Evolutionary conservation across 2,797 vertebrate species (phyloP).

Genomic region (Leptodactylus fallax): DNA sequence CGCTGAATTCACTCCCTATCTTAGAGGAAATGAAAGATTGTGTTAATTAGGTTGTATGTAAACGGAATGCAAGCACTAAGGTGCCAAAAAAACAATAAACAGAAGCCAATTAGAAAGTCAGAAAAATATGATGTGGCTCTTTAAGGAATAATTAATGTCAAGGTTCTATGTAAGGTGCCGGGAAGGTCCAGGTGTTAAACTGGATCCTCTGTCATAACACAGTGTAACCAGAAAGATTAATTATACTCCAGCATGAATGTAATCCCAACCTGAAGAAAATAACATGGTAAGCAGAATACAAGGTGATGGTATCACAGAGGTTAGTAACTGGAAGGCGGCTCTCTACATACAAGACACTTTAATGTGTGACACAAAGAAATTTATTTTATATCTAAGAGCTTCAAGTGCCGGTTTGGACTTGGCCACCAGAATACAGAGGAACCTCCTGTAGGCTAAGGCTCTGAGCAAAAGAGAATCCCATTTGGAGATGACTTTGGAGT

Average conservation of each 20-base stretch:
- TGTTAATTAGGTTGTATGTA: background rate
- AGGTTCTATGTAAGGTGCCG: slow-evolving; percentile 3
- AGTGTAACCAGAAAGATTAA: slow-evolving; percentile 42
- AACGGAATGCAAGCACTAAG: background rate
- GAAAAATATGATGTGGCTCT: background rate
- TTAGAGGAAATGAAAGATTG: background rate
- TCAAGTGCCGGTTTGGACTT: too few relatives aligned
- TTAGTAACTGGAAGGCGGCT: slow-evolving; percentile 28
- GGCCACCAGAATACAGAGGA: background rate
- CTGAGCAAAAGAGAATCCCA: background rate
- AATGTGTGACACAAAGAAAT: background rate
- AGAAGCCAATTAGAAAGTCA: slow-evolving; percentile 4
- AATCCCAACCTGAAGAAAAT: slow-evolving; percentile 34
- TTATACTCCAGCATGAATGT: slow-evolving; percentile 12
- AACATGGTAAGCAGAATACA: slow-evolving; percentile 40
- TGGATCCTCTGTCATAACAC: slow-evolving; percentile 28
- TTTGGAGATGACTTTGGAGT: background rate
- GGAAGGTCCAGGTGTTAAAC: slow-evolving; percentile 18
- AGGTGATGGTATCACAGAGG: slow-evolving; percentile 25
- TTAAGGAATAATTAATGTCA: slow-evolving; percentile 30
- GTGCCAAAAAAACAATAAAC: background rate
- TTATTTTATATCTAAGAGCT: too few relatives aligned
- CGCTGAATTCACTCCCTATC: too few relatives aligned
- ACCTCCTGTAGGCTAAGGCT: background rate
- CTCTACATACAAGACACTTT: background rate